Evolutionary conservation across 2,888 invertebrate genomes (phyloP).

Genomic region (Lasius platythorax): DNA sequence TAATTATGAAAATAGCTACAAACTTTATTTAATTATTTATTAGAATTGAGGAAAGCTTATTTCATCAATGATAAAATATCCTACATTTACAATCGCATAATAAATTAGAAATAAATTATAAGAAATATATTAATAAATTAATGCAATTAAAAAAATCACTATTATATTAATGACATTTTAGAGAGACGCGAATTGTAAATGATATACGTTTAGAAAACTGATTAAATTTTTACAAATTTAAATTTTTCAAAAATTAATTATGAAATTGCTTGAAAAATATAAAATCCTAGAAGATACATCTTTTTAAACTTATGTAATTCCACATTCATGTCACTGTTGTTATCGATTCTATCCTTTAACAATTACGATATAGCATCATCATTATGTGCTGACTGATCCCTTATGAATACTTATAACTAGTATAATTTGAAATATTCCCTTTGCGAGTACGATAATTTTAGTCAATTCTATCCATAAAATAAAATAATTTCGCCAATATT

Average conservation of each 20-base stretch:
- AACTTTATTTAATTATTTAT: conserved; percentile 1
- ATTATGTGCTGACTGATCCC: neutral
- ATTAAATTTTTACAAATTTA: neutral
- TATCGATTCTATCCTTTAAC: neutral
- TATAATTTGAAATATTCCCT: conserved; percentile 21
- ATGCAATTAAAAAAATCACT: neutral
- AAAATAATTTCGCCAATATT: neutral
- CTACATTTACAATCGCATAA: neutral
- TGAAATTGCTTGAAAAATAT: neutral
- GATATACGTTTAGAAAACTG: neutral
- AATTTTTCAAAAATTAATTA: neutral
- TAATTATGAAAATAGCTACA: neutral
- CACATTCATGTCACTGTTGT: neutral
- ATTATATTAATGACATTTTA: neutral
- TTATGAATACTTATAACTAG: conserved; percentile 13
- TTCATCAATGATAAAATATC: neutral
- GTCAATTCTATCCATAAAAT: conserved; percentile 10
- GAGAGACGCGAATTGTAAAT: neutral
- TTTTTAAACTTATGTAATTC: neutral
- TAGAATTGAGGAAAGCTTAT: neutral
- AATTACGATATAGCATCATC: neutral
- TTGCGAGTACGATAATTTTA: neutral
- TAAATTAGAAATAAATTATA: neutral
- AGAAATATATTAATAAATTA: neutral
- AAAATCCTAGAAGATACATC: neutral